Evolutionary conservation across 2,888 invertebrate species (phyloP), one percentile per base, ranked within the genome.

Genomic region (Anarsia innoxiella): DNA sequence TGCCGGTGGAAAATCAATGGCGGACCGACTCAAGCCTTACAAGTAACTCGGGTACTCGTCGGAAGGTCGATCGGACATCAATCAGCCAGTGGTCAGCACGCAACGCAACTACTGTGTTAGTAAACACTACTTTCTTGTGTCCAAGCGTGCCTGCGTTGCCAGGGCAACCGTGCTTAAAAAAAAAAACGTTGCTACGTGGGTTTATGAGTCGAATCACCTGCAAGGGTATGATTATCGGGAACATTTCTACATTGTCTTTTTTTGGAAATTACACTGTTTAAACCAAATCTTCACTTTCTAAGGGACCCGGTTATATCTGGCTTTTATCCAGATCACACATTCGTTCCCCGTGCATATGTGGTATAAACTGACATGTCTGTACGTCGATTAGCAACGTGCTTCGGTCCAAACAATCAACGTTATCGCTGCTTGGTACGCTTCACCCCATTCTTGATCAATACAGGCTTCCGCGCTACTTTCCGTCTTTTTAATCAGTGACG

Each of bases 191-290:
- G 35, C 23, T 36, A 40, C 30, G 37, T 41, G n/a, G n/a, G n/a
- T n/a, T n/a, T n/a, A n/a, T n/a, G n/a, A n/a, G n/a, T 34, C n/a
- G 28, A 19, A 59, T 80, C 77, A 83, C 83, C 83, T 84, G 76
- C 77, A 70, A 79, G 56, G 61, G 71, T 69, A 80, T 72, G 73
- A 77, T 72, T 62, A 68, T 76, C 59, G 77, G 66, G 64, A 84
- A 84, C 83, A 84, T 84, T 51, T 69, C 79, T 75, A 77, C 78
- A 79, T 78, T 60, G 52, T 75, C 66, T n/a, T n/a, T n/a, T n/a
- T n/a, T n/a, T n/a, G n/a, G 19, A 19, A 5, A 19, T 5, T 19
- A 6, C 19, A 19, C 19, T 19, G 19, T 6, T 19, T 19, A 6
- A 6, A 19, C 6, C 6, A 5, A 19, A 5, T 19, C 6, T 19